Evolutionary conservation across 2,797 vertebrate species (phyloP).

Genomic region (Leptatherina wallacei): DNA sequence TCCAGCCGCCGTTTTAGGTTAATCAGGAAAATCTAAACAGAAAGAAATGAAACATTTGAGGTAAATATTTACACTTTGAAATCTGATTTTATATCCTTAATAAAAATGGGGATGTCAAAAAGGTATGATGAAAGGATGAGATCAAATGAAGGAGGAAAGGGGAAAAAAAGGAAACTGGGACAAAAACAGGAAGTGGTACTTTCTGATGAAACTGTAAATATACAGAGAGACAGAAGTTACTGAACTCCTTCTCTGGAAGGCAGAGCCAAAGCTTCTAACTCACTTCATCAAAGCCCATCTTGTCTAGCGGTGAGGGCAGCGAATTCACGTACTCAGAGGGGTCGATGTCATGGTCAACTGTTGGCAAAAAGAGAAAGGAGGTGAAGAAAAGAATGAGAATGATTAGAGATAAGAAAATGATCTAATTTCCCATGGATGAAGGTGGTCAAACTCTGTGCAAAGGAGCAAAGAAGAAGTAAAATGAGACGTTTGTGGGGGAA

Average conservation of each 20-base stretch:
- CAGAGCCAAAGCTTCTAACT: conserved; percentile 40
- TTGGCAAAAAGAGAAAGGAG: conserved; percentile 15
- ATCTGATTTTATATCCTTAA: not conserved
- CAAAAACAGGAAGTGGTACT: conserved; percentile 23
- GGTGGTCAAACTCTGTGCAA: conserved; percentile 16
- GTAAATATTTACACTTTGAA: not conserved
- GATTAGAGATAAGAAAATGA: conserved; percentile 9
- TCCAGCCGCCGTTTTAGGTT: conserved; percentile 93
- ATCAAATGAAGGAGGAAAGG: not conserved
- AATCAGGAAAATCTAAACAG: conserved; percentile 90
- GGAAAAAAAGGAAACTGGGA: not conserved
- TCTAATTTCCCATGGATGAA: conserved; percentile 25
- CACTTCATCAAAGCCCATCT: conserved; percentile 94
- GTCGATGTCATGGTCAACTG: conserved; percentile 90
- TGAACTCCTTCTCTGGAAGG: conserved; percentile 6
- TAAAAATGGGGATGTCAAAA: not conserved
- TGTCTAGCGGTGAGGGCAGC: conserved; percentile 82
- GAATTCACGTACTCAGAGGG: conserved; percentile 86
- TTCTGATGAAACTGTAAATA: conserved; percentile 20
- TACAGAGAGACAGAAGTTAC: conserved; percentile 2
- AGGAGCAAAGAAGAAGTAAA: not conserved
- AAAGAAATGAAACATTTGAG: not conserved
- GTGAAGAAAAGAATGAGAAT: conserved; percentile 1
- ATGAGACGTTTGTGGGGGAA: not conserved
- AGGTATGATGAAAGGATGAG: not conserved